These are phyloP conservation scores for Latheticus oryzae DNA, from an alignment of 2,888 invertebrate species.

Conservation along the genomic window DNA sequence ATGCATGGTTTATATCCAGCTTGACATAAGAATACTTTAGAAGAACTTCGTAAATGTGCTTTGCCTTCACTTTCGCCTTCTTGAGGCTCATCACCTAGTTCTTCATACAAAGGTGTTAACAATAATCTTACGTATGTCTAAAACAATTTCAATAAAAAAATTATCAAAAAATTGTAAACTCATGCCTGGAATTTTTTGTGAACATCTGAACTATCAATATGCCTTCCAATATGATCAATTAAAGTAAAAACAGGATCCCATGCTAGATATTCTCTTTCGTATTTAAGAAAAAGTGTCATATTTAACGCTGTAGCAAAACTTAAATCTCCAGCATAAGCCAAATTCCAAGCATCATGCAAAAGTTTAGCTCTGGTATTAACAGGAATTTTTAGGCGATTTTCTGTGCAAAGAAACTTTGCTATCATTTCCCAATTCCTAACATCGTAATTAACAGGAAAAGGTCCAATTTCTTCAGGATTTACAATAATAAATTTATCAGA, in stretches of 20 bases:
- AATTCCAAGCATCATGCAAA: conserved; percentile 82
- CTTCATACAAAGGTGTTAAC: conserved; percentile 78
- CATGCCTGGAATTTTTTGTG: conserved; percentile 79
- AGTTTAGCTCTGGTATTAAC: conserved; percentile 80
- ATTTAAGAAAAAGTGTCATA: conserved; percentile 81
- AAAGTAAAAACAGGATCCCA: conserved; percentile 88
- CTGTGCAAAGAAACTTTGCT: conserved; percentile 72
- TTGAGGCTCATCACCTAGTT: conserved; percentile 69
- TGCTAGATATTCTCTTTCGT: conserved; percentile 79
- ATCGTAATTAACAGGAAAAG: conserved; percentile 88
- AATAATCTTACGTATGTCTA: conserved; percentile 78
- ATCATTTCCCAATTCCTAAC: conserved; percentile 80
- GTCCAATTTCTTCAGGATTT: conserved; percentile 87
- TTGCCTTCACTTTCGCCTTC: conserved; percentile 76
- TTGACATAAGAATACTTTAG: conserved; percentile 79
- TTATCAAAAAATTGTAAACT: conserved; percentile 4
- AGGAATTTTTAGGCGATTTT: conserved; percentile 71
- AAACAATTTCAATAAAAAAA: conserved; percentile 38
- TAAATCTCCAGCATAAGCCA: conserved; percentile 82
- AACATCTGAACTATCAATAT: conserved; percentile 75
- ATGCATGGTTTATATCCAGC: conserved; percentile 84
- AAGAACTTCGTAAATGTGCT: conserved; percentile 74
- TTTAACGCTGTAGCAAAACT: conserved; percentile 81
- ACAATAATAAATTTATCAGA: conserved; percentile 78
- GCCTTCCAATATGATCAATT: conserved; percentile 83